Base-by-base conservation (phyloP, 2,888 invertebrate species). In the Hirtodrosophila alboralis region DNA sequence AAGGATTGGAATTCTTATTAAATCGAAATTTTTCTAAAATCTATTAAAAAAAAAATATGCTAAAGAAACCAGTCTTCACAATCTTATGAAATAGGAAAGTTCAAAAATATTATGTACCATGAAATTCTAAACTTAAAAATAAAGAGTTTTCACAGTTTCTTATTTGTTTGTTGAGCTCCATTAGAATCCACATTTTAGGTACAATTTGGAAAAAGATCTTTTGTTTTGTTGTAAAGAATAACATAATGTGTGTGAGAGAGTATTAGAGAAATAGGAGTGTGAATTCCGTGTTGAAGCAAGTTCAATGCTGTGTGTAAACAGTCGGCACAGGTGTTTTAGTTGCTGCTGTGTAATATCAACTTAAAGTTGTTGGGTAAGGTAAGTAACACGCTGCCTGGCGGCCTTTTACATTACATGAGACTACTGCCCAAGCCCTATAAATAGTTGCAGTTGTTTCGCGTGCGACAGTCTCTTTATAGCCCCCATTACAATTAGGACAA, bases 251-350 rank as follows among this genome's bases (percentile, higher is more conserved):
- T 23, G 23, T 4, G 23, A 7, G 23, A 5, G 2, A 18, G 18
- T 18, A 18, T 3, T 18, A 18, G 1, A 5, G 18, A 18, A 18
- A 18, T 5, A 18, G 4, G 5, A 18, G 18, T 18, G 18, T 18
- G 30, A 49, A 47, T 58, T 28, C 34, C 47, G 33, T 40, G 5
- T 38, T 23, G 12, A 30, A 21, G 27, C 76, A 78, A 81, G 78
- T 78, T 78, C 73, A 78, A 73, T 69, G 73, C 18, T 56, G 47
- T 60, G 38, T 74, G 79, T 73, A 63, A 69, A 77, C 57, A 79
- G 26, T 44, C 34, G 28, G 34, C 73, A 44, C 75, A 77, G 61
- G 38, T 73, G 75, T 69, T 81, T 72, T 16, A 14, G 0, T 12
- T 23, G 10, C 31, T 38, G 40, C 23, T 49, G 43, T 51, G 49